Base-by-base conservation (phyloP, 2,888 invertebrate species). In the Hoplodrina blanda region DNA sequence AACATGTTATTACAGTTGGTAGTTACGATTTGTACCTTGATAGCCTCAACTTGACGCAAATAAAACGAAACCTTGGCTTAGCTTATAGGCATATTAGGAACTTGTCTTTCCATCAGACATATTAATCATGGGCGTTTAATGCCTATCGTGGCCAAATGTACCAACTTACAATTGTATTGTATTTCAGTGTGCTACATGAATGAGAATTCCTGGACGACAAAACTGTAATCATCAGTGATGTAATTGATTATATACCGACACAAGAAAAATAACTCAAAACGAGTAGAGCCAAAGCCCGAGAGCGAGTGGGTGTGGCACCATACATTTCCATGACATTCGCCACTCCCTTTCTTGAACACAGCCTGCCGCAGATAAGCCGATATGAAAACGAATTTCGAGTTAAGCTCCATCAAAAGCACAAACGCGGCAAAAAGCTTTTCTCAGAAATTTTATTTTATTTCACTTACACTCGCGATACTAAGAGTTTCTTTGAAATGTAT, bases 1-100 rank as follows among this genome's bases (percentile, higher is more conserved):
- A 84, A 78, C 62, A 76, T 61, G 79, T 72, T 74, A 65, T 80
- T 63, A 75, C 61, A 56, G 69, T 50, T 53, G 65, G 69, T 50
- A 55, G 65, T 76, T 74, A 68, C 55, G 76, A 71, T 74, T 70
- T 69, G 56, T 77, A 67, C 66, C 60, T 75, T 74, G 77, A 71
- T 71, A 74, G 68, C 72, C 60, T 61, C 37, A 46, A 44, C 50
- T 62, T 66, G 37, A 54, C 44, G 20, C 5, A 41, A 78, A 62
- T 64, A 52, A 55, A 46, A 59, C 61, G 80, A 80, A 77, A 75
- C 62, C 66, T 73, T 66, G 41, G 15, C 15, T 56, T 44, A 49
- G 19, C n/a, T 33, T 56, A n/a, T 41, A n/a, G n/a, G n/a, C n/a
- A 33, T 37, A 20, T 37, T 61, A 37, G 37, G 37, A 8, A 52